A percentile compares a stretch with the other conserved stretches of the same genome.
phyloP scores from a whole-genome alignment of 2,888 invertebrate genomes.

The Aelia acuminata region DNA sequence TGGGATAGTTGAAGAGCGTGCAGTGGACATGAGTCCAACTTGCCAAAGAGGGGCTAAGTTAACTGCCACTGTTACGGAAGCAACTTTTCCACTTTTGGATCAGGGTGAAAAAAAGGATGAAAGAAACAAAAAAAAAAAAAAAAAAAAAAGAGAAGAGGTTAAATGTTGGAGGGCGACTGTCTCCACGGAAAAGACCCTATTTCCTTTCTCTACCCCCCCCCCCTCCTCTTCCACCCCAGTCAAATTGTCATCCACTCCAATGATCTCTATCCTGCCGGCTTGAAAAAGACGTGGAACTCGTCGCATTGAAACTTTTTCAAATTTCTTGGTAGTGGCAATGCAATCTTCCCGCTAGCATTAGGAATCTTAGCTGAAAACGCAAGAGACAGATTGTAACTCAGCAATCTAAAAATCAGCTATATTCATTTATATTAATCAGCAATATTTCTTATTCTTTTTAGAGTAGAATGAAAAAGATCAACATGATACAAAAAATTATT shows the following conservation, averaged over 20 bases:
- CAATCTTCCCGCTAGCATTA: not conserved
- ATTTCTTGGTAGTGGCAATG: not conserved
- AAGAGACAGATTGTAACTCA: too few relatives aligned
- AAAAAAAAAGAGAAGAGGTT: not conserved
- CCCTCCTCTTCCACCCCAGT: too few relatives aligned
- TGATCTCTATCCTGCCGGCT: not conserved
- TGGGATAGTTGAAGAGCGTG: not conserved
- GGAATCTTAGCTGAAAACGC: too few relatives aligned
- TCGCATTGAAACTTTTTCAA: not conserved
- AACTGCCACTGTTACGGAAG: not conserved
- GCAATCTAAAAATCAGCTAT: too few relatives aligned
- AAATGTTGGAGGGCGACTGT: not conserved
- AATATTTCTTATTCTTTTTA: too few relatives aligned
- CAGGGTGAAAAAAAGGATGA: not conserved
- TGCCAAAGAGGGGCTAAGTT: not conserved
- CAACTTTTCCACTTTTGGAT: slow-evolving; percentile 20
- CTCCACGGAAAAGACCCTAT: slow-evolving; percentile 37
- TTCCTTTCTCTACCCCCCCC: not conserved
- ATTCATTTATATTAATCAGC: too few relatives aligned
- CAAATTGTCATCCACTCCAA: slow-evolving; percentile 1
- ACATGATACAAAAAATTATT: too few relatives aligned
- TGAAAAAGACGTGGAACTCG: not conserved
- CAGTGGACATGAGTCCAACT: slow-evolving; percentile 4
- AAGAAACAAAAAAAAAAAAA: not conserved
- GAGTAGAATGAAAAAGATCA: too few relatives aligned